Evolutionary conservation across 2,113 vertebrate genomes (phyloP).

Genomic region (Sprattus sprattus): DNA sequence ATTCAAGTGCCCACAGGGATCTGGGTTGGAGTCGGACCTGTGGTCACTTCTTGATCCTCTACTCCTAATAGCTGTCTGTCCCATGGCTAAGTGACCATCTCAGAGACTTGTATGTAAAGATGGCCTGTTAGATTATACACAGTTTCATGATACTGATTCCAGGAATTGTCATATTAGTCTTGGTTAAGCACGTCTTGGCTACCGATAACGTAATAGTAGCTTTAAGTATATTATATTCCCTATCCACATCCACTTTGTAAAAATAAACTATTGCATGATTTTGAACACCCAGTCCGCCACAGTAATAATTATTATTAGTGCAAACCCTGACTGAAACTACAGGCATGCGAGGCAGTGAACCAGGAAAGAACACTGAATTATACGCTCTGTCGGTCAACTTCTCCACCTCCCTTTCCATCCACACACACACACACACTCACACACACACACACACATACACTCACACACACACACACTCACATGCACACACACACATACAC

Average conservation of each 20-base stretch:
- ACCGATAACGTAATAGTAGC: neutral
- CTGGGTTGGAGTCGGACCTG: neutral
- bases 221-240: too few relatives aligned
- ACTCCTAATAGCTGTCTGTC: neutral
- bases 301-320: conserved; percentile 6
- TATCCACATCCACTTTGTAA: neutral
- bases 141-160: neutral
- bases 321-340: neutral
- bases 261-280: neutral
- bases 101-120: neutral
- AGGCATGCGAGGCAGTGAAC: neutral
- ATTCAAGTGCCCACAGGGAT: neutral
- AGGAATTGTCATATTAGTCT: neutral
- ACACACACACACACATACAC: neutral
- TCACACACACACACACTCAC: neutral
- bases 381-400: conserved; percentile 12
- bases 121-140: neutral
- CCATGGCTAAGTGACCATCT: neutral
- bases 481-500: neutral
- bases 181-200: neutral
- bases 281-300: neutral
- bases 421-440: neutral
- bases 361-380: conserved; percentile 14
- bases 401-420: neutral
- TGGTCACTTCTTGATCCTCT: neutral